Evolutionary conservation across 2,888 invertebrate genomes (phyloP), one percentile per base, ranked within the genome.

Genomic region (Bursaphelenchus okinawaensis): DNA sequence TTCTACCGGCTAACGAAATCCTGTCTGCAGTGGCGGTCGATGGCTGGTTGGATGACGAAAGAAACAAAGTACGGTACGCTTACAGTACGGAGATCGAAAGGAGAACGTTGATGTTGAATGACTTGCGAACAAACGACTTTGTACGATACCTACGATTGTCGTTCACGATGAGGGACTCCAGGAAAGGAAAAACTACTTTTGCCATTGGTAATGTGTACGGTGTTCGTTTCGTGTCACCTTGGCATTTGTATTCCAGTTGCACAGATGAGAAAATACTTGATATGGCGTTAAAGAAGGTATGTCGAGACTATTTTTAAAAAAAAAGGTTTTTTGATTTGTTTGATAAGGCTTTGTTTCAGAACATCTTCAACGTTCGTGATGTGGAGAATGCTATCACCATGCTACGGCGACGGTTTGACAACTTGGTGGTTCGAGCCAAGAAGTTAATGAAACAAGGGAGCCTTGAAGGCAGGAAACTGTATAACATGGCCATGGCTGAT

Each of bases 171-270:
- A 88, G 92, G 12, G 92, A 92, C 81, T 92, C 92, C 55, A 91
- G 92, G 90, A 90, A 91, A 24, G 90, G 91, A 0, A 90, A 91
- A 63, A 92, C 92, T 79, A 89, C 90, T 85, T 91, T 93, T 70
- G 92, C 93, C 0, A 86, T 93, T 40, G 93, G 93, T n/a, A 89
- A 90, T 84, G 93, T 93, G 84, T 93, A 91, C 83, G 93, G 93
- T 0, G 92, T 93, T 83, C 88, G 91, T 51, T 89, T 90, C 2
- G 88, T 91, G 65, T 86, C 92, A 12, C 88, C 88, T 20, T 89
- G 88, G 85, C 84, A 84, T 71, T 27, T 67, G n/a, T 60, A 55
- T 68, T 88, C 58, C 8, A 12, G 29, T 16, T 19, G 20, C 1
- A 28, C 23, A 8, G 29, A 20, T 23, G 63, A 23, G n/a, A 19